Base-by-base conservation (phyloP, 2,113 vertebrate species). In the Semnornis frantzii region DNA sequence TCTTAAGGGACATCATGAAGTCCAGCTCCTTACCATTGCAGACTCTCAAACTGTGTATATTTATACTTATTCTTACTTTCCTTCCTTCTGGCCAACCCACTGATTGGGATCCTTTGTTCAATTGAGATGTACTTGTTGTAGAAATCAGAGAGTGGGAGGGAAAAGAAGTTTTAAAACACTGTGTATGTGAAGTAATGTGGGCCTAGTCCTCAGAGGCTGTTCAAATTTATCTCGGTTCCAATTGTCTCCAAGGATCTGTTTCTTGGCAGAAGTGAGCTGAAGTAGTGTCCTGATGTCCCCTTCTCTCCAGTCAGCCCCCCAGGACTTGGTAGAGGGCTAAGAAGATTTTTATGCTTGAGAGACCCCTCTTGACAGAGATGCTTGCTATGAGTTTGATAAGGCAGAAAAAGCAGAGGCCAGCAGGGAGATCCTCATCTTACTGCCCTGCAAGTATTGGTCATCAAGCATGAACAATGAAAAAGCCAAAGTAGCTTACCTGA, bases 151-250 rank as follows among this genome's bases (percentile, higher is more conserved):
- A 94, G 83, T 92, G 55, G 89, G 74, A 93, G 83, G 89, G 57
- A 95, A 93, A 85, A 90, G 24, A 63, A 63, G 27, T 55, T 84
- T 84, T 50, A 84, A 82, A 86, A 86, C 90, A 84, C 24, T 55
- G 27, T 55, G 27, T 90, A 70, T 90, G 80, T 68, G 72, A 89
- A 94, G 24, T n/a, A 91, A 77, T 24, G 34, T 76, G 59, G 73
- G 50, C 33, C 65, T 64, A 58, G 65, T 60, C 74, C 85, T 87
- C 15, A 72, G 65, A 82, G 76, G 17, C 33, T 93, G 62, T 83
- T 83, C 34, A 71, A 15, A 69, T 88, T 83, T 75, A 75, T 91
- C 93, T 93, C 85, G 23, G 58, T 94, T 88, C 55, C 57, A 89
- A 20, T 27, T 42, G n/a, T 81, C 72, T 90, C 66, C 33, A 55